A percentile compares a stretch with the other conserved stretches of the same genome.
Evolutionary conservation across 2,888 invertebrate species (phyloP).

Genomic region (Pristionchus maxplancki): DNA sequence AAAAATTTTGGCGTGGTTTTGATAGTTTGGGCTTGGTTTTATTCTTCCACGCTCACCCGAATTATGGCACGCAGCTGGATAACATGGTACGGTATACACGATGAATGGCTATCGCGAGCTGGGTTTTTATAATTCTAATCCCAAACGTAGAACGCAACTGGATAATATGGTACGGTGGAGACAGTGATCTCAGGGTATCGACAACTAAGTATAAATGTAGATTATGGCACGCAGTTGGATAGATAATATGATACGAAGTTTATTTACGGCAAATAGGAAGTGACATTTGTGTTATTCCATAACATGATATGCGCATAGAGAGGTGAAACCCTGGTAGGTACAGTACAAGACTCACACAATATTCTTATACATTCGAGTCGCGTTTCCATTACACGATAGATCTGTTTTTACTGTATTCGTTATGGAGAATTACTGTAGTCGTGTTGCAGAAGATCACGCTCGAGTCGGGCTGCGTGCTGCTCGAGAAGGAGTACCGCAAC

Average conservation of each 20-base stretch:
- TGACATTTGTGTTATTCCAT: too few species aligned
- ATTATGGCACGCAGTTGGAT: constrained; percentile 64
- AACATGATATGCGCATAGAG: too few species aligned
- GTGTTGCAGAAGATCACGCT: constrained; percentile 71
- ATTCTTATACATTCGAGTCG: too few species aligned
- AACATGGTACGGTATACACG: constrained; percentile 58
- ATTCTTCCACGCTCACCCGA: constrained; percentile 66
- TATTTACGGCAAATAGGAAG: too few species aligned
- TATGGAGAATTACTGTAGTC: neutral
- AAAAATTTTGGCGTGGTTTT: too few species aligned
- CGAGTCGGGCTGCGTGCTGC: constrained; percentile 69
- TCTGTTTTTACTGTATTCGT: neutral
- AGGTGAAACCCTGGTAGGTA: too few species aligned
- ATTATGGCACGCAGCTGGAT: constrained; percentile 64
- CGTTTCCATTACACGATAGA: too few species aligned
- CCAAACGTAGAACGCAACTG: constrained; percentile 63
- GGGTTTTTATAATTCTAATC: constrained; percentile 55
- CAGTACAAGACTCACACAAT: too few species aligned
- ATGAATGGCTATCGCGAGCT: neutral
- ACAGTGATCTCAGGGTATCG: neutral
- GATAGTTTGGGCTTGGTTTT: too few species aligned
- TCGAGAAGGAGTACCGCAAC: constrained; percentile 73
- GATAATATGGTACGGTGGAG: constrained; percentile 61
- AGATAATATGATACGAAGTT: too few species aligned
- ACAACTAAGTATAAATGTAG: too few species aligned